Base-by-base conservation (phyloP, 1,140 invertebrate species). In the Chironomus tepperi region DNA sequence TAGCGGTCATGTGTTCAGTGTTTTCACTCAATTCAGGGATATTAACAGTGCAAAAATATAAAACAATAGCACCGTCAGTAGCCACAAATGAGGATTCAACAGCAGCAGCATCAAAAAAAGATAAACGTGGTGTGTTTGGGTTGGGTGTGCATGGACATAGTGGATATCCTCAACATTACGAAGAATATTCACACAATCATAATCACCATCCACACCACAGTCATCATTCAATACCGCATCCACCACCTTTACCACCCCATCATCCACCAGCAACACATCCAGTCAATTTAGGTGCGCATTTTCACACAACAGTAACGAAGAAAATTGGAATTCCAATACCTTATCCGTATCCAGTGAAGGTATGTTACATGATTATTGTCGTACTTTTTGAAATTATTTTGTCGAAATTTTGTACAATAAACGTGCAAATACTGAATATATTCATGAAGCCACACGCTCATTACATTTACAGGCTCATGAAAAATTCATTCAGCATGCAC, bases 321-420 rank as follows among this genome's bases (percentile, higher is more conserved):
- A 70, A 70, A 70, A 70, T 70, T 12, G 65, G 65, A 18, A 21
- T 70, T 21, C 65, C 65, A 1, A 70, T 70, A 18, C 65, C 65
- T 8, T 70, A 70, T 70, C 65, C 65, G 6, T 70, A 70, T 70
- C 65, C 65, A 18, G 65, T 70, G 1, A 70, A 70, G 18, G 65
- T 70, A 16, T 18, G 65, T 19, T n/a, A n/a, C n/a, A n/a, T n/a
- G n/a, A n/a, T n/a, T n/a, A n/a, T n/a, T n/a, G n/a, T n/a, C n/a
- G n/a, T n/a, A n/a, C n/a, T n/a, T n/a, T n/a, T n/a, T 57, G n/a
- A 57, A 57, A 57, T n/a, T n/a, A 12, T 12, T 57, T 57, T 34
- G 24, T 34, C 2, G 24, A 34, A 34, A 34, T 5, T 34, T 5
- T 34, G n/a, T n/a, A n/a, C n/a, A n/a, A n/a, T n/a, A n/a, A n/a